Evolutionary conservation across 1,140 invertebrate genomes (phyloP), one percentile per base, ranked within the genome.

Genomic region (Heterodera carotae): DNA sequence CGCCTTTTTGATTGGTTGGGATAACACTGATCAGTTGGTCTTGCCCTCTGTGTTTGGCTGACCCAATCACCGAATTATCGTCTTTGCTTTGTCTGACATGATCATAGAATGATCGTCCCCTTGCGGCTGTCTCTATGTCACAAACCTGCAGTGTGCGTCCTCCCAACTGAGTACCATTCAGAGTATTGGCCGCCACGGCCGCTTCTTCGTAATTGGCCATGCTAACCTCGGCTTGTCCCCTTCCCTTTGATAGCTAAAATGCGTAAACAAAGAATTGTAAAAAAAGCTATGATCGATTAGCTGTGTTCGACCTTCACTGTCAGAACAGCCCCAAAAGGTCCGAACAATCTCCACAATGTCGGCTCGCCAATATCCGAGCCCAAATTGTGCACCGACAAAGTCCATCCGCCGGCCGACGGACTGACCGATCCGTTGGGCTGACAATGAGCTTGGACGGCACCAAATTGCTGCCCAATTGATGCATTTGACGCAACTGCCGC

Each of bases 201-300:
- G 96, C 95, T 88, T 98, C 96, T 89, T 98, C 96, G 90, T 98
- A 98, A 89, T 98, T 97, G 85, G 95, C 97, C 97, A 99, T 99
- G 73, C 95, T 98, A 76, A 99, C 96, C 89, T 98, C 98, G n/a
- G 95, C 97, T 89, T 97, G 98, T 83, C 97, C 97, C 90, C 98
- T 98, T 91, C 97, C 98, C 90, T 98, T 98, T 90, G 97, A 96
- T 78, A 56, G 22, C 48, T 56, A 18, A 56, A 56, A 56, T 22
- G 18, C 96, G 97, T 89, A 97, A 10, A 39, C 15, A 43, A 12
- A 43, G 7, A 10, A 43, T 10, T 7, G 15, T 0, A 43, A 43
- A 43, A 5, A 43, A 12, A 12, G 2, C 0, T 39, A 10, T 43
- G 2, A 10, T 43, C 15, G 12, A 56, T 22, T 71, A 18, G 15